Evolutionary conservation across 35 echinoderm and acorn worm genomes (phyloP).

Genomic region (Apostichopus parvimensis): DNA sequence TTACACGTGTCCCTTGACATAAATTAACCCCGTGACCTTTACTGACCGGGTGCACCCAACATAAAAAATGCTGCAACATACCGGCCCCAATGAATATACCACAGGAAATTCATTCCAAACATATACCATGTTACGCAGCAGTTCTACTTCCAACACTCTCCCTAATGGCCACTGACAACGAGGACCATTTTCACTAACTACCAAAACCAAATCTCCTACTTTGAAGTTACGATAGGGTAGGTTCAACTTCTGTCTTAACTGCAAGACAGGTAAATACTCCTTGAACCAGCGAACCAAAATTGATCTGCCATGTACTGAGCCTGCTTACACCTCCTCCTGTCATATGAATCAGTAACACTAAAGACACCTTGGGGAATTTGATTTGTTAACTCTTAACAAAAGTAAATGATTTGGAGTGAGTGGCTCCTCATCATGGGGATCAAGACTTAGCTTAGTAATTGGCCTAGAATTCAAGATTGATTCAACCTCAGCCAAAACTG

Average conservation of each 20-base stretch:
- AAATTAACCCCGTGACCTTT: too few species aligned
- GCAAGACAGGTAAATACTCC: constrained; percentile 63
- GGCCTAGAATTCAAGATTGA: constrained; percentile 48
- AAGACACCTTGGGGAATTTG: constrained; percentile 10
- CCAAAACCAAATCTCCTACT: constrained; percentile 48
- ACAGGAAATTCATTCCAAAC: constrained; percentile 13
- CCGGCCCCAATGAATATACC: constrained; percentile 22
- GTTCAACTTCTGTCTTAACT: constrained; percentile 62
- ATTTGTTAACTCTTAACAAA: background rate
- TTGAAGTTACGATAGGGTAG: constrained; percentile 21
- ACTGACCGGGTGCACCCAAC: too few species aligned
- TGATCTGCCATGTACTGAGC: constrained; percentile 55
- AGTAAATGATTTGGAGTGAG: constrained; percentile 45
- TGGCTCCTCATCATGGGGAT: background rate
- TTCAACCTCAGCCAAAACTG: constrained; percentile 29
- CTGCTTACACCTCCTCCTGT: constrained; percentile 25
- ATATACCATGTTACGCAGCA: too few species aligned
- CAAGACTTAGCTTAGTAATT: constrained; percentile 2
- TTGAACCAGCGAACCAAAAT: constrained; percentile 66
- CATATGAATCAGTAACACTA: background rate
- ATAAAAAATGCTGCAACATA: constrained; percentile 2
- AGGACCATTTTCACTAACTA: constrained; percentile 12
- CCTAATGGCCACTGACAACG: constrained; percentile 54
- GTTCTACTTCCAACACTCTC: background rate
- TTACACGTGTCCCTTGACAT: too few species aligned